These are phyloP conservation scores for Halcyon malimbica DNA, from an alignment of 2,113 vertebrate species.

Conservation along the genomic window DNA sequence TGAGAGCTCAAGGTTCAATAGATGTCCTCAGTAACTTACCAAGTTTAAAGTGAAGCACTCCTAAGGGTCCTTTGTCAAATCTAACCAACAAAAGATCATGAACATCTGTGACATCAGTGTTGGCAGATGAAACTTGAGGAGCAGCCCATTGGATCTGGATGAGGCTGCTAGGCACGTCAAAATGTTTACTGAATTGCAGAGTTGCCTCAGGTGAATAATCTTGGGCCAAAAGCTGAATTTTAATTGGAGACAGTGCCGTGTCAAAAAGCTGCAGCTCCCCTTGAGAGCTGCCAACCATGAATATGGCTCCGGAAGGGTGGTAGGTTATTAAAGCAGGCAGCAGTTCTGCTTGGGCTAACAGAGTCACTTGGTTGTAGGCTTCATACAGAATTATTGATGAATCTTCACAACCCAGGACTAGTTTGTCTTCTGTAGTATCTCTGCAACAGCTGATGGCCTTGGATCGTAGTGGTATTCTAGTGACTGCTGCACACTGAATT, in stretches of 20 bases:
- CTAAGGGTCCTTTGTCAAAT: conserved; percentile 88
- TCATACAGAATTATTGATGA: conserved; percentile 89
- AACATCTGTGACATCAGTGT: conserved; percentile 55
- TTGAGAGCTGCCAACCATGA: conserved; percentile 84
- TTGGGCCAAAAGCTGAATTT: conserved; percentile 85
- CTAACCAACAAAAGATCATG: conserved; percentile 81
- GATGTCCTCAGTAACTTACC: conserved; percentile 78
- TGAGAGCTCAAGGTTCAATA: neutral
- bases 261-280: conserved; percentile 93
- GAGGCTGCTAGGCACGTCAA: conserved; percentile 82
- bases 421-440: conserved; percentile 79
- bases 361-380: conserved; percentile 77
- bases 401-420: conserved; percentile 90
- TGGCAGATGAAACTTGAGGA: conserved; percentile 38
- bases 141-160: conserved; percentile 84
- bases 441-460: conserved; percentile 84
- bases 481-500: conserved; percentile 79
- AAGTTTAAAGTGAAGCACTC: conserved; percentile 84
- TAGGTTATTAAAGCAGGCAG: conserved; percentile 81
- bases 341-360: conserved; percentile 79
- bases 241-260: conserved; percentile 84
- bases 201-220: conserved; percentile 77
- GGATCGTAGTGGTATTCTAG: conserved; percentile 81
- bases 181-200: conserved; percentile 81
- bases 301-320: conserved; percentile 87